Base-by-base conservation (phyloP, 2,888 invertebrate species). In the Eristalis intricaria region DNA sequence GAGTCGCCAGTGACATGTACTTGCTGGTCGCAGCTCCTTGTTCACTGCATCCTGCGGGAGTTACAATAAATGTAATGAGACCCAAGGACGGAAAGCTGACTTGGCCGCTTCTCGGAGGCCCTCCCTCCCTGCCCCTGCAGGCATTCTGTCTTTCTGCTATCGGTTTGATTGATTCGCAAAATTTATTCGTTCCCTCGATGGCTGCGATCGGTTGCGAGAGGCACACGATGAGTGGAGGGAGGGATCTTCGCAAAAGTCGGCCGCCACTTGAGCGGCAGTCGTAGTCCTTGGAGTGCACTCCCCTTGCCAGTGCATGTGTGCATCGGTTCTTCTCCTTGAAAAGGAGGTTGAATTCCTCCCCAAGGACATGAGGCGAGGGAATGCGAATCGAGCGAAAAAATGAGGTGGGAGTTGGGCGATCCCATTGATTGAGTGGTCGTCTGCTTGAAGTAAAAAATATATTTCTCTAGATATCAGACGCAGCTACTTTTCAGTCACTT, bases 31-130 rank as follows among this genome's bases (percentile, higher is more conserved):
- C 22, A 68, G 68, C 2, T 63, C 32, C 29, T 32, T 66, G 61
- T 69, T 38, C 38, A 40, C 32, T 63, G 75, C 63, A 63, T 84
- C 58, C 79, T 29, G 23, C 50, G 71, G 84, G 87, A 84, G 79
- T 61, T 84, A 84, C 87, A 84, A 87, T 87, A 87, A 87, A 87
- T 87, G 79, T 80, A 87, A 87, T 87, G 87, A 87, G 84, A 84
- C 71, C 75, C 76, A 80, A 87, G 76, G 68, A 84, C 73, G 40
- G 84, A 79, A 71, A 84, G 87, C 84, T 87, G 84, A 84, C 87
- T 87, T 83, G 50, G 79, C 79, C 74, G 77, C 85, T 77, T 77
- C 58, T 69, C 68, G 60, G 56, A 29, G 3, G 15, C 32, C 26
- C 29, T 23, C 70, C 26, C 40, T n/a, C 70, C 75, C 40, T n/a